A percentile compares a stretch with the other conserved stretches of the same genome.
Conservation (phyloP, 2,113 vertebrate species). For the Centropus bengalensis region DNA sequence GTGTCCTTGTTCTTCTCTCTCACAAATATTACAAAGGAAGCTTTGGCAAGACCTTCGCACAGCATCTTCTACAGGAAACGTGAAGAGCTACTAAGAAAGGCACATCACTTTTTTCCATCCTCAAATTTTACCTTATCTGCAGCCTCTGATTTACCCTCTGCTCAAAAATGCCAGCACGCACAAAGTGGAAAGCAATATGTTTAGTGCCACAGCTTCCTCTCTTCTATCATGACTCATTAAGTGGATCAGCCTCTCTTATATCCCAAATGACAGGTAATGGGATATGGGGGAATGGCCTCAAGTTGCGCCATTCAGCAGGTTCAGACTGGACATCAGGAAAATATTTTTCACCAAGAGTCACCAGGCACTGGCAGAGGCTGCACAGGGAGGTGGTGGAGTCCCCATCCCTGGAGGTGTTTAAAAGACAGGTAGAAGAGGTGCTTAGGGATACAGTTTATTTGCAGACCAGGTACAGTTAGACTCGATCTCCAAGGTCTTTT, state of each 20-base stretch:
- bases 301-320: too few relatives aligned
- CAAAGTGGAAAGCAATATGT: neutral
- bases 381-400: too few relatives aligned
- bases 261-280: too few relatives aligned
- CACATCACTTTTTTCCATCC: neutral
- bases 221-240: neutral
- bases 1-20: neutral
- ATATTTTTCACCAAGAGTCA: too few relatives aligned
- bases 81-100: neutral
- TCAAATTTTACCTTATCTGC: neutral
- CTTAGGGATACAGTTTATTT: too few relatives aligned
- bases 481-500: too few relatives aligned
- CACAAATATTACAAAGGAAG: neutral
- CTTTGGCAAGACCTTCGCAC: neutral
- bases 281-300: too few relatives aligned
- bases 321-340: too few relatives aligned
- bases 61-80: neutral
- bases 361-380: too few relatives aligned
- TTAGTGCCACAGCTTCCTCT: neutral
- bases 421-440: too few relatives aligned
- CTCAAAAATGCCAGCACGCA: neutral
- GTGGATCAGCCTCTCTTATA: neutral
- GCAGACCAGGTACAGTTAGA: too few relatives aligned
- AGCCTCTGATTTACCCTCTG: neutral
- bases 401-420: too few relatives aligned